Percentiles rank a stretch among this genome's conserved stretches.
These are phyloP conservation scores for Cotesia vestalis DNA, from an alignment of 1,140 invertebrate species.

Conservation along the genomic window DNA sequence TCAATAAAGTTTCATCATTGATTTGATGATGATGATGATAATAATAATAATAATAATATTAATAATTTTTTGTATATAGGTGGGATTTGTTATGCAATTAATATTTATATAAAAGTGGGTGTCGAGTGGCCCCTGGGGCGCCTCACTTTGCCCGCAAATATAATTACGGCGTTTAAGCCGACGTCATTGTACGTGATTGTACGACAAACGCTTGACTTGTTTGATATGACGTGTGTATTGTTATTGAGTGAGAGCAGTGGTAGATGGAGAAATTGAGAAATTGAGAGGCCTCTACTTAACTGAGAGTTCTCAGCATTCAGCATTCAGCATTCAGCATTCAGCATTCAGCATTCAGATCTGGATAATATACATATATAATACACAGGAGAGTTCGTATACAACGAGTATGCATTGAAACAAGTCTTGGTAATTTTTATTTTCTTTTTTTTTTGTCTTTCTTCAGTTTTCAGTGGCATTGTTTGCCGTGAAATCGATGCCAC, in stretches of 20 bases:
- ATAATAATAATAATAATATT: too few relatives aligned
- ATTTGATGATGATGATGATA: background rate
- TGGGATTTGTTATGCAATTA: background rate
- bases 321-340: too few relatives aligned
- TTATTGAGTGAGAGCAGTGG: too few relatives aligned
- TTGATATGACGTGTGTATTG: slow-evolving; percentile 45
- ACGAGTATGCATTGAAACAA: slow-evolving; percentile 4
- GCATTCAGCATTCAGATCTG: too few relatives aligned
- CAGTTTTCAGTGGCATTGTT: slow-evolving; percentile 33
- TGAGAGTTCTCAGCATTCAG: too few relatives aligned
- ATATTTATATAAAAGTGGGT: background rate
- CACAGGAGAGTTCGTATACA: background rate
- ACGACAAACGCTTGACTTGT: slow-evolving; percentile 61
- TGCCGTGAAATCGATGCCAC: slow-evolving; percentile 41
- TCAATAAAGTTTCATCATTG: background rate
- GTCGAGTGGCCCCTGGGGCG: slow-evolving; percentile 15
- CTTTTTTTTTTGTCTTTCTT: background rate
- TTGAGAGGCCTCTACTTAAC: background rate
- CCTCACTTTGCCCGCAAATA: slow-evolving; percentile 61
- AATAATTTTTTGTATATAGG: too few relatives aligned
- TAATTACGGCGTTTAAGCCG: slow-evolving; percentile 65
- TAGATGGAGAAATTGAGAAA: slow-evolving; percentile 27
- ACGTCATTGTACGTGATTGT: slow-evolving; percentile 61
- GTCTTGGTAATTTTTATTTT: slow-evolving; percentile 25
- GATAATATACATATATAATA: too few relatives aligned